A percentile compares a stretch with the other conserved stretches of the same genome.
Conservation (phyloP, 2,797 vertebrate genomes). For the Xenentodon cancila region DNA sequence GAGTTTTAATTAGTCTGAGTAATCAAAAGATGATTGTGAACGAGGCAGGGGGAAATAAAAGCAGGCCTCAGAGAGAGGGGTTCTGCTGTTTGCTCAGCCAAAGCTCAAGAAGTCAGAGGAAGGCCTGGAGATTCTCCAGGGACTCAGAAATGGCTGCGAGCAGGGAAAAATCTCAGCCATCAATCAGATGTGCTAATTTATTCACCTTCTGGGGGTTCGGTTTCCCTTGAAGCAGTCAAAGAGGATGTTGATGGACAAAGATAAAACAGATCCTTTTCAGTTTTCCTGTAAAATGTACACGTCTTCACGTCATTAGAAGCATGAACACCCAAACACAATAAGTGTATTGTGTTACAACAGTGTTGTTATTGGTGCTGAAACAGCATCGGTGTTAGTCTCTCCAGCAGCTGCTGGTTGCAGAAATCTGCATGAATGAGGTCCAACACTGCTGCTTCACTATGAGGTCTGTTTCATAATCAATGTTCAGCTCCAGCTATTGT, state of each 20-base stretch:
- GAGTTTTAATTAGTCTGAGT: constrained; percentile 95
- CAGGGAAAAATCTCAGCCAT: constrained; percentile 35
- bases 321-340: too few species aligned
- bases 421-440: too few species aligned
- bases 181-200: constrained; percentile 34
- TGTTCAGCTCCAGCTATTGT: too few species aligned
- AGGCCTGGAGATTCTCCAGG: constrained; percentile 41
- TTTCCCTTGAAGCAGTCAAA: background rate
- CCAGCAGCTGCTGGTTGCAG: too few species aligned
- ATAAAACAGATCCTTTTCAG: background rate
- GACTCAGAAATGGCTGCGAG: constrained; percentile 49
- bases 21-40: constrained; percentile 89
- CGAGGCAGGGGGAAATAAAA: constrained; percentile 60
- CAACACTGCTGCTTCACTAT: too few species aligned
- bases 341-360: too few species aligned
- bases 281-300: too few species aligned
- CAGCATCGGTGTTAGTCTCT: too few species aligned
- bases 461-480: too few species aligned
- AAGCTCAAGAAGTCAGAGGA: constrained; percentile 80
- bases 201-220: constrained; percentile 26
- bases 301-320: too few species aligned
- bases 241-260: too few species aligned
- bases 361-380: too few species aligned
- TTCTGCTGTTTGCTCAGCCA: constrained; percentile 89
- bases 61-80: constrained; percentile 53